Evolutionary conservation across 1,140 invertebrate genomes (phyloP), one percentile per base, ranked within the genome.

Genomic region (Leptoteleia sp.): DNA sequence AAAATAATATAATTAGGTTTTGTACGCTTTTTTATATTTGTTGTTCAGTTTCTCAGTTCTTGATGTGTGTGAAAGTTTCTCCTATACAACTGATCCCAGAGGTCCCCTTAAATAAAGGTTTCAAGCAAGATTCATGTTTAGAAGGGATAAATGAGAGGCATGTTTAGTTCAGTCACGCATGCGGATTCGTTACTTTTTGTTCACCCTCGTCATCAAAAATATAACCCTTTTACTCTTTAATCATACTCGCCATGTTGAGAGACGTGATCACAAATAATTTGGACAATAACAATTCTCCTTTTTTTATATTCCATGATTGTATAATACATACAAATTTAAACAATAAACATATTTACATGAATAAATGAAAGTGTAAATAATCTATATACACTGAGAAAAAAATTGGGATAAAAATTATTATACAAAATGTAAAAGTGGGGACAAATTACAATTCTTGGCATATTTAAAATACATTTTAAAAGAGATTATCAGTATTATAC

Each of bases 61-160:
- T 12, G 25, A 61, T 11, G 35, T 37, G 11, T 33, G 25, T 27
- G 48, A 38, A 40, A 61, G 33, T 61, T 47, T 40, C 52, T 52
- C 43, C 29, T 12, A 5, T 17, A 40, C 16, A 29, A 45, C 57
- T 70, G 64, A 76, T 64, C 73, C 64, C 57, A 64, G 7, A n/a
- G 48, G 57, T 54, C 64, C 64, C 73, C 64, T 64, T 35, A 62
- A 68, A 62, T 54, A 43, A 38, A 57, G 40, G 70, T 50, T 57
- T 43, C 13, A 52, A 33, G 61, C 45, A 55, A 55, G 29, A 72
- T 62, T 62, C 57, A 48, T 72, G 57, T 64, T 22, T 43, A 52
- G 35, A n/a, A 37, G 64, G 67, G 67, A 57, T 37, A n/a, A 43
- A 35, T 38, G 27, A 48, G 43, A 45, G 17, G 43, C 27, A 25